phyloP scores from a whole-genome alignment of 2,888 invertebrate species.

The Scaptomyza reducta region DNA sequence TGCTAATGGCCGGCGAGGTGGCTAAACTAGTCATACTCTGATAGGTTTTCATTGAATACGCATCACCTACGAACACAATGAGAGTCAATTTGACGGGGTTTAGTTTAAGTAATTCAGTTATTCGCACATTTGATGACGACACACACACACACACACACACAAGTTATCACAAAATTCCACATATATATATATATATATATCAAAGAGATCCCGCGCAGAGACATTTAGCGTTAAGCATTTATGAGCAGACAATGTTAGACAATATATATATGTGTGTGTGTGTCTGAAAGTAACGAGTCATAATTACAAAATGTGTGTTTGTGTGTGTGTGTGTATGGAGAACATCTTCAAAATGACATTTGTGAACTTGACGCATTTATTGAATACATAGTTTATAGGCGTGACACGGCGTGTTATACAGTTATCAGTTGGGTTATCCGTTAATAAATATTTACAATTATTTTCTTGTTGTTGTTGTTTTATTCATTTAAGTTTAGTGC shows the following conservation, averaged over 20 bases:
- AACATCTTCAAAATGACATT: constrained; percentile 32
- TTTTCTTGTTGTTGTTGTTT: constrained; percentile 17
- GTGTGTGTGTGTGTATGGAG: not conserved
- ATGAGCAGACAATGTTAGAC: constrained; percentile 67
- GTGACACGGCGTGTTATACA: constrained; percentile 34
- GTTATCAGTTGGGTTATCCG: constrained; percentile 23
- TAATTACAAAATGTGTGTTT: constrained; percentile 33
- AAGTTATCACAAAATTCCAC: constrained; percentile 27
- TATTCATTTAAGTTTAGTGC: constrained; percentile 21
- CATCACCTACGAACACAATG: constrained; percentile 82
- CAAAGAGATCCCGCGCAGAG: constrained; percentile 30
- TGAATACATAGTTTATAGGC: constrained; percentile 40
- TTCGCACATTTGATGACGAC: constrained; percentile 18
- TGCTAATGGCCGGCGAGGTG: constrained; percentile 84
- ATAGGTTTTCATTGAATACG: constrained; percentile 84
- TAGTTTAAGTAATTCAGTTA: constrained; percentile 19
- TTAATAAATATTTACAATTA: constrained; percentile 27
- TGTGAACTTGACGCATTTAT: constrained; percentile 45
- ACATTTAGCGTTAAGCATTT: constrained; percentile 50
- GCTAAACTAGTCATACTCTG: constrained; percentile 85
- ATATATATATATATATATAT: not conserved
- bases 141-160: constrained; percentile 9
- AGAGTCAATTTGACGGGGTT: constrained; percentile 39
- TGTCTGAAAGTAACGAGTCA: constrained; percentile 11
- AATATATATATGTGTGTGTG: constrained; percentile 44